These are phyloP conservation scores for Megalopta genalis DNA, from an alignment of 1,140 invertebrate genomes.

Conservation along the genomic window DNA sequence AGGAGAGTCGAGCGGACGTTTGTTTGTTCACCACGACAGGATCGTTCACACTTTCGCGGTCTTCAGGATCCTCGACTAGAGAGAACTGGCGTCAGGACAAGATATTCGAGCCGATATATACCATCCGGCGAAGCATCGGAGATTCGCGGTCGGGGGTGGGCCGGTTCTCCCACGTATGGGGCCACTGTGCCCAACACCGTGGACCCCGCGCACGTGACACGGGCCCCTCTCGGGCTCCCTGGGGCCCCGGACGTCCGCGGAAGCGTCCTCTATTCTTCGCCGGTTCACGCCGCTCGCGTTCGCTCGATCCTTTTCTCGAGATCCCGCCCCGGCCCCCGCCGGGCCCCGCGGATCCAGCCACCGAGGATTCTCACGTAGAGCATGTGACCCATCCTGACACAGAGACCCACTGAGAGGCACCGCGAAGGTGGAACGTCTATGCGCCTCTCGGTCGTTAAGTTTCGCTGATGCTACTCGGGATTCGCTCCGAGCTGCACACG, in stretches of 20 bases:
- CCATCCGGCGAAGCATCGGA: slow-evolving; percentile 44
- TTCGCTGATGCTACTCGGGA: slow-evolving; percentile 28
- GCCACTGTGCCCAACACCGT: background rate
- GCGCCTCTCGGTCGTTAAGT: slow-evolving; percentile 46
- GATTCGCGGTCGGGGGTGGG: slow-evolving; percentile 69
- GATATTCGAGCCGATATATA: slow-evolving; percentile 74
- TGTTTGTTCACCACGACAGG: too few relatives aligned
- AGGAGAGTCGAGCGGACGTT: too few relatives aligned
- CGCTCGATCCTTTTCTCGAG: slow-evolving; percentile 18
- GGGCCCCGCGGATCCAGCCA: too few relatives aligned
- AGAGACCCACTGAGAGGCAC: slow-evolving; percentile 76
- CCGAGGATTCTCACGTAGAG: slow-evolving; percentile 49
- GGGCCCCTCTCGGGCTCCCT: background rate
- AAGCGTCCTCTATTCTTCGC: slow-evolving; percentile 29
- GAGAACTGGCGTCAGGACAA: slow-evolving; percentile 75
- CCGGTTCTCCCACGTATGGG: slow-evolving; percentile 64
- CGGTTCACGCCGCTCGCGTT: background rate
- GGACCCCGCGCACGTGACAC: slow-evolving; percentile 29
- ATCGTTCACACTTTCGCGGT: background rate
- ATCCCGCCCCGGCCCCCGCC: background rate
- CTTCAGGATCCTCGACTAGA: slow-evolving; percentile 69
- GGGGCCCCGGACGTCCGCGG: background rate
- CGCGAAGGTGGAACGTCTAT: slow-evolving; percentile 25
- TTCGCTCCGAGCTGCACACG: background rate
- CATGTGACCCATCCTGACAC: slow-evolving; percentile 79